Conservation (phyloP, 30 jellyfish, hydroid and myxozoan genomes). For the Cassiopea andromeda region DNA sequence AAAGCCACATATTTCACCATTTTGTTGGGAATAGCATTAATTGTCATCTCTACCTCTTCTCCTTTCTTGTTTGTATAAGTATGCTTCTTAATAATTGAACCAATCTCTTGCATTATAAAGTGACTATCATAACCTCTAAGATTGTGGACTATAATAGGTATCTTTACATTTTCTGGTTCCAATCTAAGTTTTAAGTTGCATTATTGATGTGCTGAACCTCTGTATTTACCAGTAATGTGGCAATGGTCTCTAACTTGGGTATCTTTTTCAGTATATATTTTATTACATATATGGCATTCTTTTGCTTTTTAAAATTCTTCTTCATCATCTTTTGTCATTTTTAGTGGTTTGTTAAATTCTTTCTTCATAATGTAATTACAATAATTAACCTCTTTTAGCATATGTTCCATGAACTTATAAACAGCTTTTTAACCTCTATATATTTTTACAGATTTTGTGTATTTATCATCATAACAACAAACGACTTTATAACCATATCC, state of each 20-base stretch:
- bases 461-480: conserved; percentile 34
- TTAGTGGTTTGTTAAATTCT: conserved; percentile 22
- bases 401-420: conserved; percentile 19
- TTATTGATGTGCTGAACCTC: conserved; percentile 65
- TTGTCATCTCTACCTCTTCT: conserved; percentile 23
- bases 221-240: conserved; percentile 64
- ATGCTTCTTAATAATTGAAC: conserved; percentile 34
- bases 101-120: conserved; percentile 48
- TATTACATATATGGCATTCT: conserved; percentile 39
- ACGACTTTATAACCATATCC: conserved; percentile 55
- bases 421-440: conserved; percentile 65
- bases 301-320: conserved; percentile 8
- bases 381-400: conserved; percentile 23
- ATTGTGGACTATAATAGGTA: conserved; percentile 75
- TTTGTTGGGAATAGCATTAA: conserved; percentile 29
- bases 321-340: conserved; percentile 29
- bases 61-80: conserved; percentile 47
- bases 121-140: conserved; percentile 70
- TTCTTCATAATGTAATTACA: background rate
- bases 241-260: conserved; percentile 53
- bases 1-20: conserved; percentile 59
- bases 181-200: conserved; percentile 55
- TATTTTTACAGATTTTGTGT: conserved; percentile 16
- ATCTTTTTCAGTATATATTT: conserved; percentile 27
- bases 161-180: conserved; percentile 44